A percentile compares a stretch with the other conserved stretches of the same genome.
These are phyloP conservation scores for Cataglyphis rosenhaueri DNA, from an alignment of 2,888 invertebrate species.

Conservation along the genomic window DNA sequence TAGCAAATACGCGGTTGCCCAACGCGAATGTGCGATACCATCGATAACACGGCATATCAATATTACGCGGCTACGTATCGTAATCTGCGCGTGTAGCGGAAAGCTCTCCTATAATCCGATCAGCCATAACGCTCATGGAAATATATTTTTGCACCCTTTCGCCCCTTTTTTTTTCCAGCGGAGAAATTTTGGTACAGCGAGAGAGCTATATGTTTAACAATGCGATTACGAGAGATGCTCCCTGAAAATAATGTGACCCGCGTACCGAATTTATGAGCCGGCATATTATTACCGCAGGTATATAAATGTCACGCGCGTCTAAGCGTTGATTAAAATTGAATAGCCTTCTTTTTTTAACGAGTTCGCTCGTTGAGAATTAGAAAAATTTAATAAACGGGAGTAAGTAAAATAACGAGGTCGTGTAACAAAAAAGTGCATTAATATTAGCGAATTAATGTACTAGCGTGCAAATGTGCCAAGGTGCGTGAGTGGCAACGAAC, in stretches of 20 bases:
- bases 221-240: slow-evolving; percentile 1
- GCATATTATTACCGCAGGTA: slow-evolving; percentile 25
- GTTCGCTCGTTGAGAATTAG: slow-evolving; percentile 29
- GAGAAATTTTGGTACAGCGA: slow-evolving; percentile 1
- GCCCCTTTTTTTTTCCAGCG: background rate
- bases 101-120: slow-evolving; percentile 52
- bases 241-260: slow-evolving; percentile 7
- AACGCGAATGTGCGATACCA: slow-evolving; percentile 48
- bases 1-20: slow-evolving; percentile 52
- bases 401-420: slow-evolving; percentile 27
- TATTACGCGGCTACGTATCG: slow-evolving; percentile 49
- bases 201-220: slow-evolving; percentile 15
- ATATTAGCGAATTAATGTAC: slow-evolving; percentile 21
- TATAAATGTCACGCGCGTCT: slow-evolving; percentile 26
- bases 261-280: slow-evolving; percentile 35
- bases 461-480: slow-evolving; percentile 12
- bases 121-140: slow-evolving; percentile 29
- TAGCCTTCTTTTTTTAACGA: slow-evolving; percentile 39
- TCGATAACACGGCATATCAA: slow-evolving; percentile 52
- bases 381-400: slow-evolving; percentile 30
- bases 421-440: slow-evolving; percentile 17
- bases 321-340: slow-evolving; percentile 44
- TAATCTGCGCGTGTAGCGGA: slow-evolving; percentile 47
- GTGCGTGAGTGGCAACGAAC: background rate
- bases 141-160: slow-evolving; percentile 42